Conservation (phyloP, 2,113 vertebrate genomes). For the Brienomyrus longianalis region DNA sequence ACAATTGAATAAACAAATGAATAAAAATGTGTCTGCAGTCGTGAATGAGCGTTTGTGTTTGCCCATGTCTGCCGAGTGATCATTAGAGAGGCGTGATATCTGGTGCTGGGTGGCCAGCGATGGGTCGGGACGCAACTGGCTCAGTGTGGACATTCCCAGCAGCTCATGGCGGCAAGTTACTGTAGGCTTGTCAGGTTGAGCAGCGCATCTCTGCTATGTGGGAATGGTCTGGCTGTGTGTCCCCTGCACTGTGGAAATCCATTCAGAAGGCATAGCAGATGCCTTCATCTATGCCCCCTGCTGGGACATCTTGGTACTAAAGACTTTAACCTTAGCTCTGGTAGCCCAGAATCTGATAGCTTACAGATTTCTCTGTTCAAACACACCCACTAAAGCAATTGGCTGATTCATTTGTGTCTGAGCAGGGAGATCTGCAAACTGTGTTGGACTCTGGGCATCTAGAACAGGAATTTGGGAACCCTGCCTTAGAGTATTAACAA, state of each 20-base stretch:
- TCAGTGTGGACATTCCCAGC: neutral
- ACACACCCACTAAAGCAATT: neutral
- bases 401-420: neutral
- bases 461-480: neutral
- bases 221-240: neutral
- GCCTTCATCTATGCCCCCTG: neutral
- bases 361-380: neutral
- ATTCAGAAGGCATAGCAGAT: neutral
- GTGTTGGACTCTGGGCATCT: neutral
- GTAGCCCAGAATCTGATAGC: neutral
- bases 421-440: neutral
- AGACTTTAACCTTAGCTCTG: neutral
- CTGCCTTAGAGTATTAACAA: neutral
- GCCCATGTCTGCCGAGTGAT: neutral
- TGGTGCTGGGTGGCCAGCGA: neutral
- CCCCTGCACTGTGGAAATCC: neutral
- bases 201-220: neutral
- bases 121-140: neutral
- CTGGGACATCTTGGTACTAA: neutral
- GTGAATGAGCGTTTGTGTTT: neutral
- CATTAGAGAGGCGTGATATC: neutral
- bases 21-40: neutral
- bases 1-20: neutral
- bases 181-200: neutral
- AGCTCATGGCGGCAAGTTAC: neutral